Evolutionary conservation across 1,140 invertebrate species (phyloP).

Genomic region (Trichoplusia ni): DNA sequence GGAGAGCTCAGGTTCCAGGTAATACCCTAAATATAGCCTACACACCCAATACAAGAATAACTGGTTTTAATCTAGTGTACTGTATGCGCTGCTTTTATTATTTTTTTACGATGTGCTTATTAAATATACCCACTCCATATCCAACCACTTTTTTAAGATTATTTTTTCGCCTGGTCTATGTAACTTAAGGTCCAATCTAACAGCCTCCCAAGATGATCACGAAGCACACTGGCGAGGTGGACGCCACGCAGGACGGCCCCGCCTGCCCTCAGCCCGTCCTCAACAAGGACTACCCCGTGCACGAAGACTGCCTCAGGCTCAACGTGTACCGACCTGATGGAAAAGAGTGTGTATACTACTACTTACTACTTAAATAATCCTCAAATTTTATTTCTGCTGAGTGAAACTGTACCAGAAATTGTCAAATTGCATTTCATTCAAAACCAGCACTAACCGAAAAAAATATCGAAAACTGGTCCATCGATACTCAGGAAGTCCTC

Average conservation of each 20-base stretch:
- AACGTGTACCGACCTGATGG: slow-evolving; percentile 84
- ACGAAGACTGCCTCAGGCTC: slow-evolving; percentile 87
- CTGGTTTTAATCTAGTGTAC: too few relatives aligned
- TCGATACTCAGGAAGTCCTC: too few relatives aligned
- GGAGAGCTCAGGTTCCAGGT: slow-evolving; percentile 83
- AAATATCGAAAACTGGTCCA: too few relatives aligned
- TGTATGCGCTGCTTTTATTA: not conserved
- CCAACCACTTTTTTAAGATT: not conserved
- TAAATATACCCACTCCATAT: not conserved
- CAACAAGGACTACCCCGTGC: slow-evolving; percentile 55
- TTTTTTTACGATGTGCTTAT: not conserved
- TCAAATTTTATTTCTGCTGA: too few relatives aligned
- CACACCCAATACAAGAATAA: too few relatives aligned
- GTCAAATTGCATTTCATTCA: too few relatives aligned
- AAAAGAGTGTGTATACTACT: slow-evolving; percentile 39
- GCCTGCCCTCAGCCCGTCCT: slow-evolving; percentile 78
- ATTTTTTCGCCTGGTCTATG: too few relatives aligned
- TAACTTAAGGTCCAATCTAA: too few relatives aligned
- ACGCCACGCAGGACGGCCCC: slow-evolving; percentile 83
- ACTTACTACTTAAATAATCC: not conserved
- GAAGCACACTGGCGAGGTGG: slow-evolving; percentile 82
- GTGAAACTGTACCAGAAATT: too few relatives aligned
- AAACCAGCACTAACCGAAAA: too few relatives aligned
- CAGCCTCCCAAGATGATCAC: slow-evolving; percentile 81
- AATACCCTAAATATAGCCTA: not conserved